A percentile compares a stretch with the other conserved stretches of the same genome.
Evolutionary conservation across 2,797 vertebrate genomes (phyloP).

Genomic region (Oreochromis mossambicus): DNA sequence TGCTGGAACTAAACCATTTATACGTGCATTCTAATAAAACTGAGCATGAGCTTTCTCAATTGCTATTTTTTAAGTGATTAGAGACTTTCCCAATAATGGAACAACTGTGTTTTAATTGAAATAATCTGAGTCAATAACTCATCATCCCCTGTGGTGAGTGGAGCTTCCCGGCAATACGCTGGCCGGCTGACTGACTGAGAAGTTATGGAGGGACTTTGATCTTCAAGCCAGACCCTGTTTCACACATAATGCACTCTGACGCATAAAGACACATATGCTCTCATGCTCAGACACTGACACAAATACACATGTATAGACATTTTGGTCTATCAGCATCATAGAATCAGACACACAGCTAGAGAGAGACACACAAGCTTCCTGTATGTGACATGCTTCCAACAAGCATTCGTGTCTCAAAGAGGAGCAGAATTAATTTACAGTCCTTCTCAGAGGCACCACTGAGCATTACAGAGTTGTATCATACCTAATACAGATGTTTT

Average conservation of each 20-base stretch:
- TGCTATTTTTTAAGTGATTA: neutral
- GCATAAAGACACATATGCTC: conserved; percentile 42
- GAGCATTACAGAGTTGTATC: neutral
- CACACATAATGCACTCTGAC: conserved; percentile 51
- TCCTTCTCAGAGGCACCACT: neutral
- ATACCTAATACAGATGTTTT: conserved; percentile 27
- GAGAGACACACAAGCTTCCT: neutral
- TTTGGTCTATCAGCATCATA: neutral
- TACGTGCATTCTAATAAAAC: neutral
- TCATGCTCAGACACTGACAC: conserved; percentile 42
- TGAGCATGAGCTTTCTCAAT: neutral
- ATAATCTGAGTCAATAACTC: conserved; percentile 54
- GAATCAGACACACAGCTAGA: neutral
- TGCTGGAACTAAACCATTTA: neutral
- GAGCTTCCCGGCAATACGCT: conserved; percentile 51
- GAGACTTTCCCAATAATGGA: conserved; percentile 9
- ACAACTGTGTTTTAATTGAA: conserved; percentile 55
- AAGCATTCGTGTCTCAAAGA: neutral
- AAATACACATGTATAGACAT: conserved; percentile 19
- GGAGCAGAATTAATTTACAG: neutral
- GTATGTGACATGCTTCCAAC: conserved; percentile 38
- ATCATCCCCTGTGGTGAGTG: conserved; percentile 23
- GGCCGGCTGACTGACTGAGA: conserved; percentile 19
- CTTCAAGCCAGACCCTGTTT: conserved; percentile 52
- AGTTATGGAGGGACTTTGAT: conserved; percentile 66